These are phyloP conservation scores for Phalacrocorax carbo DNA, from an alignment of 2,113 vertebrate genomes.

Conservation along the genomic window DNA sequence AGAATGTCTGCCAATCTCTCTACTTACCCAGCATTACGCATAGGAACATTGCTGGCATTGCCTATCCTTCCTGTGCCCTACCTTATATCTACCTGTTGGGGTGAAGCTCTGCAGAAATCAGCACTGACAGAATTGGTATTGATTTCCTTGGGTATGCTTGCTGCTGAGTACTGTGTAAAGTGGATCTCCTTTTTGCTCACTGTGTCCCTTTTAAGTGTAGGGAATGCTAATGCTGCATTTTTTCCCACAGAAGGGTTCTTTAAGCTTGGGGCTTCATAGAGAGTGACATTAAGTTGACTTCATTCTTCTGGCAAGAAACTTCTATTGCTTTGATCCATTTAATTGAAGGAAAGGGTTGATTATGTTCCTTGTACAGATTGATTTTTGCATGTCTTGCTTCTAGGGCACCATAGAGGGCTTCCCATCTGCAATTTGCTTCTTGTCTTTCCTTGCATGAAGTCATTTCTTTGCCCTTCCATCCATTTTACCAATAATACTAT, in stretches of 20 bases:
- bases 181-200: background rate
- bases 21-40: background rate
- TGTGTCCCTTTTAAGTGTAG: background rate
- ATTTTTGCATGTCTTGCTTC: background rate
- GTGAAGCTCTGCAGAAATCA: slow-evolving; percentile 26
- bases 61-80: slow-evolving; percentile 5
- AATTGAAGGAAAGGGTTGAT: background rate
- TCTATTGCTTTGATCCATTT: background rate
- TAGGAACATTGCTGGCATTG: background rate
- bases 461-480: background rate
- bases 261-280: background rate
- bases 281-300: background rate
- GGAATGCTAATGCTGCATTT: background rate
- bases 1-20: background rate
- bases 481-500: background rate
- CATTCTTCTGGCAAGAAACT: background rate
- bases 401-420: background rate
- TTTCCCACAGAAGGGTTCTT: background rate
- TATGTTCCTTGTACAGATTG: background rate
- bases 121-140: slow-evolving; percentile 34
- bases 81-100: background rate
- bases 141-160: slow-evolving; percentile 18
- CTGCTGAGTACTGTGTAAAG: slow-evolving; percentile 23
- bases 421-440: background rate
- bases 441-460: background rate